These are phyloP conservation scores for Serilophus lunatus DNA, from an alignment of 2,113 vertebrate species.

Conservation along the genomic window DNA sequence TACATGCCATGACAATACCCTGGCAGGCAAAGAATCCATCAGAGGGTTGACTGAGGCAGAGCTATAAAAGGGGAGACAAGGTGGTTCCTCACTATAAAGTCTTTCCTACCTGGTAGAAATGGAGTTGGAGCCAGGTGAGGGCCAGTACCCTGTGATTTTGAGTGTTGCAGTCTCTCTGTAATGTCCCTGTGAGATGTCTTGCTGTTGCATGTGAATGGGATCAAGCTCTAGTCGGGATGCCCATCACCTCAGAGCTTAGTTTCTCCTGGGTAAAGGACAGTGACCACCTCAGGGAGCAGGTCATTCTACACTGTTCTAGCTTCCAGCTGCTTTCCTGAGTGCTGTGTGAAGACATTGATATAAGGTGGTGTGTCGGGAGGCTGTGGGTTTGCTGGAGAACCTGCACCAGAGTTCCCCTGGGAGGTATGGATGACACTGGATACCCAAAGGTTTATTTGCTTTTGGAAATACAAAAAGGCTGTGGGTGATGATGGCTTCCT, in stretches of 20 bases:
- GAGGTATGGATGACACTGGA: background rate
- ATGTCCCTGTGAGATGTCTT: background rate
- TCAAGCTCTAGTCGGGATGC: background rate
- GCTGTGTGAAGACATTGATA: rapidly evolving
- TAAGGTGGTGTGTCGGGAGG: background rate
- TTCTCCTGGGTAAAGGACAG: background rate
- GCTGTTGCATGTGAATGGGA: background rate
- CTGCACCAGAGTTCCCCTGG: background rate
- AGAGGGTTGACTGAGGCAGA: background rate
- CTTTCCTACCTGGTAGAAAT: background rate
- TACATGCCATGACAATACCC: background rate
- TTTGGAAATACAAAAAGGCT: background rate
- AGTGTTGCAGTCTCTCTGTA: background rate
- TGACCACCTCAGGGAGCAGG: background rate
- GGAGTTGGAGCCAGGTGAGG: background rate
- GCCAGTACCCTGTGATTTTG: background rate
- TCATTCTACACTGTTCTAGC: background rate
- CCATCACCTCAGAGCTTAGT: background rate
- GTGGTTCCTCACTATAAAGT: background rate
- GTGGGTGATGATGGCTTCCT: background rate
- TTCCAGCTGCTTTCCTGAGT: background rate
- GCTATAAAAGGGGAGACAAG: background rate
- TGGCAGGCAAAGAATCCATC: background rate
- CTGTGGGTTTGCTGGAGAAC: background rate
- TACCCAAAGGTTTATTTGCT: background rate